Evolutionary conservation across 2,888 invertebrate genomes (phyloP).

Genomic region (Sepiola atlantica): DNA sequence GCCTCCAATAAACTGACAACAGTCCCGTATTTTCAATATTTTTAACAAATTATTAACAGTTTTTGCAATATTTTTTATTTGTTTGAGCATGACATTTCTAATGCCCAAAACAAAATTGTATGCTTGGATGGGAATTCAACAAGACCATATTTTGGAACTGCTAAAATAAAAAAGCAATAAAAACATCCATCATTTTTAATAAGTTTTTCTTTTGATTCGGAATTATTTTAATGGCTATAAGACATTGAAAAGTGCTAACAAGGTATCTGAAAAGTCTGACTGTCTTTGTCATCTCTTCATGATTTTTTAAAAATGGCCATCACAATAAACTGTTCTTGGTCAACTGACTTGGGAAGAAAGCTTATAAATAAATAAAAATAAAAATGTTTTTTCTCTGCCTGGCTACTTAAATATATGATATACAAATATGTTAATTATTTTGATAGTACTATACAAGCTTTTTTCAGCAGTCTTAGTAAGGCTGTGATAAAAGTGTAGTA

Average conservation of each 20-base stretch:
- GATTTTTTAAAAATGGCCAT: not conserved
- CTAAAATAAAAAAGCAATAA: not conserved
- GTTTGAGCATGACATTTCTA: no score
- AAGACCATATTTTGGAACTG: not conserved
- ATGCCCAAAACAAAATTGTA: no score
- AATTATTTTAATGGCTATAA: not conserved
- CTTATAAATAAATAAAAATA: no score
- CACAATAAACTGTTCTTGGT: no score
- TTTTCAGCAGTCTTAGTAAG: not conserved
- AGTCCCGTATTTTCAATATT: no score
- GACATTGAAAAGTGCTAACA: not conserved
- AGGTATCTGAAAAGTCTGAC: not conserved
- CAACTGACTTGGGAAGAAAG: no score
- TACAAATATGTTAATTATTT: not conserved
- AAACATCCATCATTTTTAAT: not conserved
- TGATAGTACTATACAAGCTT: not conserved
- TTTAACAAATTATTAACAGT: no score
- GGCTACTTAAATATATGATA: not conserved
- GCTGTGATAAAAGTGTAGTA: not conserved
- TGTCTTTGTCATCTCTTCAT: not conserved
- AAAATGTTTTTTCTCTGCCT: no score
- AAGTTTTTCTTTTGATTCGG: no score
- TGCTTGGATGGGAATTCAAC: not conserved
- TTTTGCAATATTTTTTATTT: no score
- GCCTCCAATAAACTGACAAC: no score